phyloP scores from a whole-genome alignment of 2,888 invertebrate genomes.

The Myathropa florea region DNA sequence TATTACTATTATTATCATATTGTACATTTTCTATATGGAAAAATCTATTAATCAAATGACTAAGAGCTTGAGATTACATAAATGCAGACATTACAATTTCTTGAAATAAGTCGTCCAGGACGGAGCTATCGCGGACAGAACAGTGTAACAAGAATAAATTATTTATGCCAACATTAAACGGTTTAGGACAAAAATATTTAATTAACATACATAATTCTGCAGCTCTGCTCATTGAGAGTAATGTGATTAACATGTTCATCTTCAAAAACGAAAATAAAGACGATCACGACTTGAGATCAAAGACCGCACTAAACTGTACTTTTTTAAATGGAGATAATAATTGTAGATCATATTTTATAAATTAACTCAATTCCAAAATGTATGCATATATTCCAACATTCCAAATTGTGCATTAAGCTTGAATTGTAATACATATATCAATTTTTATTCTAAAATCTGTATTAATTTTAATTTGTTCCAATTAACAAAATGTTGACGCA shows the following conservation, averaged over 20 bases:
- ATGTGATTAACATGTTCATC: neutral
- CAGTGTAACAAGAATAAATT: neutral
- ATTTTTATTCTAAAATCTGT: too few relatives aligned
- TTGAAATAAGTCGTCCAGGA: neutral
- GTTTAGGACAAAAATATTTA: neutral
- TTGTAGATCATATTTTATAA: too few relatives aligned
- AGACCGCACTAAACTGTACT: neutral
- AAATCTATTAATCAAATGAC: too few relatives aligned
- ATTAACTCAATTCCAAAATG: too few relatives aligned
- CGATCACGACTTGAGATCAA: neutral
- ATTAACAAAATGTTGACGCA: too few relatives aligned
- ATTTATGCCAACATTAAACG: neutral
- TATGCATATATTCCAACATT: too few relatives aligned
- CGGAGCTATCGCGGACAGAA: neutral
- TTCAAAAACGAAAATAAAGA: neutral
- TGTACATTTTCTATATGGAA: too few relatives aligned
- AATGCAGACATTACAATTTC: neutral
- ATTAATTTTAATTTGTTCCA: too few relatives aligned
- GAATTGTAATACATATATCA: too few relatives aligned
- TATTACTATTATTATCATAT: too few relatives aligned
- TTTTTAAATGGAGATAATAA: too few relatives aligned
- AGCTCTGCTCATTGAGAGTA: neutral
- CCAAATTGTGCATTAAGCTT: too few relatives aligned
- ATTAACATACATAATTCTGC: neutral
- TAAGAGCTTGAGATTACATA: neutral